Percentiles rank a stretch among this genome's conserved stretches.
Conservation (phyloP, 2,797 vertebrate species). For the Triplophysa bombifrons region DNA sequence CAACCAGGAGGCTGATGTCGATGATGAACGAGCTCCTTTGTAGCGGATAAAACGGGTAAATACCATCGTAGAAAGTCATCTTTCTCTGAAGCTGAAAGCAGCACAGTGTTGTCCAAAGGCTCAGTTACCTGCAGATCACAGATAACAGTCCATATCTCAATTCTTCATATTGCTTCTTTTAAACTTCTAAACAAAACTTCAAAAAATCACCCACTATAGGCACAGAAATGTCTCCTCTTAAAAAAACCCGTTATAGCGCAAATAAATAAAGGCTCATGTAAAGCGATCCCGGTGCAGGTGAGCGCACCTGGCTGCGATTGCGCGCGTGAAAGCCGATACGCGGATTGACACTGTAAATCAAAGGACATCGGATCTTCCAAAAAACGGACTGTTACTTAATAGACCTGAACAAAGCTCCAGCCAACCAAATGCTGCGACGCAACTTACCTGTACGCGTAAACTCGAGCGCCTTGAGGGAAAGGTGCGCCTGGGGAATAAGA, state of each 20-base stretch:
- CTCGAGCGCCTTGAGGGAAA: neutral
- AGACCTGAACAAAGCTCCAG: neutral
- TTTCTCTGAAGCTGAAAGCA: constrained; percentile 59
- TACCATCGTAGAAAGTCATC: constrained; percentile 88
- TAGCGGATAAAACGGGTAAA: constrained; percentile 88
- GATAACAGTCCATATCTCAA: constrained; percentile 59
- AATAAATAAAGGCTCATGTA: neutral
- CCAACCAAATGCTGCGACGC: neutral
- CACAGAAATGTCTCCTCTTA: neutral
- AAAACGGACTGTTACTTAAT: neutral
- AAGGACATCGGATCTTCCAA: neutral
- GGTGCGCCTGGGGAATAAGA: constrained; percentile 22
- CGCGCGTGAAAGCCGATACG: neutral
- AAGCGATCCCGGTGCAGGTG: constrained; percentile 2
- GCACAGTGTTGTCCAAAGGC: constrained; percentile 62
- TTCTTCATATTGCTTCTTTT: neutral
- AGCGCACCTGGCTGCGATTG: constrained; percentile 14
- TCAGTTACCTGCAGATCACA: constrained; percentile 72
- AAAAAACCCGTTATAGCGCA: constrained; percentile 21
- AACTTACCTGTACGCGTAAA: constrained; percentile 45
- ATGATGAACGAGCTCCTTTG: constrained; percentile 80
- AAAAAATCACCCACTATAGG: neutral
- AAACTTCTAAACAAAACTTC: neutral
- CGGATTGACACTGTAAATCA: constrained; percentile 4
- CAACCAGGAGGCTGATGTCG: constrained; percentile 76